A percentile compares a stretch with the other conserved stretches of the same genome.
phyloP scores from a whole-genome alignment of 2,113 vertebrate species.

The Choloepus hoffmanni region DNA sequence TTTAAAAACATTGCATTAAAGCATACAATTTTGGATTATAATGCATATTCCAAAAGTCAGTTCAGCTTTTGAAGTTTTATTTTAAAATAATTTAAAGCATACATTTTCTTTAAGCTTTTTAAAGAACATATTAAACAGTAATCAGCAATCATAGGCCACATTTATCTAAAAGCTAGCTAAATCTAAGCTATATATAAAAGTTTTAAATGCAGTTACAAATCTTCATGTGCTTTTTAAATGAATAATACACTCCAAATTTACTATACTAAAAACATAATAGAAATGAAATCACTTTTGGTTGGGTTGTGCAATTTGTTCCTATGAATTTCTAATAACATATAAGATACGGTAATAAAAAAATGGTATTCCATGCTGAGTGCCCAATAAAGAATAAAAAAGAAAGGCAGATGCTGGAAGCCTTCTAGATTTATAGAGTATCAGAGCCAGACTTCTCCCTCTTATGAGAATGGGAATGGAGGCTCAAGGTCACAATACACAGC shows the following conservation, averaged over 20 bases:
- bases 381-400: neutral
- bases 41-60: neutral
- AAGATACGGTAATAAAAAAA: neutral
- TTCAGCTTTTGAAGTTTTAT: slow-evolving; percentile 24
- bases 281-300: neutral
- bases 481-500: neutral
- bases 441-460: neutral
- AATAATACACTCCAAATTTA: neutral
- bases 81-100: slow-evolving; percentile 30
- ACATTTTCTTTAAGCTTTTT: slow-evolving; percentile 19
- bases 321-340: neutral
- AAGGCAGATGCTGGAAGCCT: neutral
- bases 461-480: neutral
- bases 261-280: neutral
- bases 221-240: neutral
- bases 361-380: neutral
- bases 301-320: neutral
- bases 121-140: neutral
- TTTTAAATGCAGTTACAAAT: neutral
- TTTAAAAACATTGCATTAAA: neutral
- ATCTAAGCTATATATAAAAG: neutral
- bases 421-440: neutral
- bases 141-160: neutral
- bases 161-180: neutral
- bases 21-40: neutral